Evolutionary conservation across 1,140 invertebrate genomes (phyloP).

Genomic region (Dendroctonus valens): DNA sequence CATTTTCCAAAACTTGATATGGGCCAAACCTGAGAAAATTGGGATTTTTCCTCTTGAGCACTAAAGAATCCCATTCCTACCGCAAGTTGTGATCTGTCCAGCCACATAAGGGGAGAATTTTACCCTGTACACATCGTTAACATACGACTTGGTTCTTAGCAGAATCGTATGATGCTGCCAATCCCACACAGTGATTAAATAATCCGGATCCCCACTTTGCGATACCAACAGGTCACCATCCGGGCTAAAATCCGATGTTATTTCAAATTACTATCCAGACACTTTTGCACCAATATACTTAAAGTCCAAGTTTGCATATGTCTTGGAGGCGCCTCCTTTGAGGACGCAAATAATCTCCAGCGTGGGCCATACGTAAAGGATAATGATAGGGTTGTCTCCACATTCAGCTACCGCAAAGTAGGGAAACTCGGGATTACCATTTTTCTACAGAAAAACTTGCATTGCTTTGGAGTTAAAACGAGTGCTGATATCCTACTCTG

Average conservation of each 20-base stretch:
- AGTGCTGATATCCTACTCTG: conserved; percentile 54
- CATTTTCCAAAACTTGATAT: conserved; percentile 95
- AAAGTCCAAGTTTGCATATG: conserved; percentile 74
- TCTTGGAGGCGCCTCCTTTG: conserved; percentile 67
- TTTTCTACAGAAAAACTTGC: conserved; percentile 58
- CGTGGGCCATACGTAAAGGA: conserved; percentile 80
- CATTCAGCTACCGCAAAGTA: conserved; percentile 86
- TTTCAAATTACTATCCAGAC: background rate
- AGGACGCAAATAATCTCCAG: conserved; percentile 72
- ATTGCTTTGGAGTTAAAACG: background rate
- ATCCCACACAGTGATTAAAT: conserved; percentile 82
- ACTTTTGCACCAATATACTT: conserved; percentile 56
- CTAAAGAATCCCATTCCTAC: conserved; percentile 46
- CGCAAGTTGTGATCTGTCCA: conserved; percentile 74
- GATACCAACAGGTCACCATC: conserved; percentile 78
- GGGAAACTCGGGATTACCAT: conserved; percentile 60
- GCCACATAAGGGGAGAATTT: conserved; percentile 77
- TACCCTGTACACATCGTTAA: conserved; percentile 73
- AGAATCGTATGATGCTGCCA: conserved; percentile 74
- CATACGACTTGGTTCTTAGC: conserved; percentile 75
- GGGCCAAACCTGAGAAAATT: conserved; percentile 57
- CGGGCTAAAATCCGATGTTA: conserved; percentile 55
- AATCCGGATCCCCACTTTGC: conserved; percentile 82
- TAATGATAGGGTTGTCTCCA: conserved; percentile 74
- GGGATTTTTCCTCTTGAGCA: background rate